Evolutionary conservation across 2,113 vertebrate genomes (phyloP), one percentile per base, ranked within the genome.

Genomic region (Nansenia antarctica): DNA sequence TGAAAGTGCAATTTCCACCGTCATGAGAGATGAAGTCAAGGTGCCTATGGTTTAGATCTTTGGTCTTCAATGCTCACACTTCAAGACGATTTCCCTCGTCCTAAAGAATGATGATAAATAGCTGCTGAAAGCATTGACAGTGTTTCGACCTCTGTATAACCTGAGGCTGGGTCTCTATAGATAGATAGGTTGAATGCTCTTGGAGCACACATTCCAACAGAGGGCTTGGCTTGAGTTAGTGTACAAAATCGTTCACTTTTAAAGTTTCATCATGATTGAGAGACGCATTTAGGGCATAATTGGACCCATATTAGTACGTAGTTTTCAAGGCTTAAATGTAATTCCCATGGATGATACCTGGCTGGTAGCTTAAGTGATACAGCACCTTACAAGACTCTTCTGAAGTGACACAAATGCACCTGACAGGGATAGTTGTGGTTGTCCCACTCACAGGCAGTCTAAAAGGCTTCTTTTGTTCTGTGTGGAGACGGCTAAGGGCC

Each of bases 161-260:
- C 68, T 1, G 1, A 70, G 77, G 57, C 61, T 2, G 29, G n/a
- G 74, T 58, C 3, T 30, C 66, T 62, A 24, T n/a, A 54, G 47
- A n/a, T n/a, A 75, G 70, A 79, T 62, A 63, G 69, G 55, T 66
- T n/a, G 72, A 76, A 75, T 65, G 62, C 30, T 37, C 34, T 11
- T 24, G 65, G 62, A 74, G 34, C 35, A 77, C 61, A 60, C 85
- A 85, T 82, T 83, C 78, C 78, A 53, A n/a, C 57, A 9, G n/a
- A 9, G 6, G 83, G 72, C 62, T 70, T 71, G 73, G 63, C 63
- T 62, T 26, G 26, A 15, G 11, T 29, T 14, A 66, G 32, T 39
- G 39, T 67, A 52, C 37, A 71, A 62, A 59, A 74, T 11, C 15
- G 3, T 54, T 31, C 9, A 29, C 24, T 29, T 11, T 55, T 26